These are phyloP conservation scores for Heliconius melpomene DNA, from an alignment of 1,140 invertebrate species.

Conservation along the genomic window DNA sequence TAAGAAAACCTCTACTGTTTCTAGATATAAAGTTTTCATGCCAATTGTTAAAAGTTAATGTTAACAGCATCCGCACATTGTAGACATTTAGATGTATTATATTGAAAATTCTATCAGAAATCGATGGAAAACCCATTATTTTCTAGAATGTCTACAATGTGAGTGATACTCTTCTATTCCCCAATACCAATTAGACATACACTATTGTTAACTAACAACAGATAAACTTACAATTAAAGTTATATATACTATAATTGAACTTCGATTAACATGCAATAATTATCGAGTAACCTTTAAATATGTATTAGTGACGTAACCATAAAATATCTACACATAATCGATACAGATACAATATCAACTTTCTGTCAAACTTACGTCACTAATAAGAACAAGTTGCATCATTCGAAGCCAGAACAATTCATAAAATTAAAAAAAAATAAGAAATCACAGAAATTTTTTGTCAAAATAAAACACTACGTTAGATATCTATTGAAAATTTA, in stretches of 20 bases:
- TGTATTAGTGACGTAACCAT: slow-evolving; percentile 3
- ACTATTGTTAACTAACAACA: slow-evolving; percentile 22
- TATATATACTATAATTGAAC: slow-evolving; percentile 24
- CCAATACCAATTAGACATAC: neutral
- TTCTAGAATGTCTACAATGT: neutral
- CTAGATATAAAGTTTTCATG: slow-evolving; percentile 4
- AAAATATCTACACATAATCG: neutral
- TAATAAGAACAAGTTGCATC: slow-evolving; percentile 7
- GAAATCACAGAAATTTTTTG: neutral
- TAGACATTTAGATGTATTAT: neutral
- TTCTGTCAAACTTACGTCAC: neutral
- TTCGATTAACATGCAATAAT: slow-evolving; percentile 32
- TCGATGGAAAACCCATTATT: neutral
- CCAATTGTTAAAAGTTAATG: slow-evolving; percentile 8
- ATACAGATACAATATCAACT: neutral
- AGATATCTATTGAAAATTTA: neutral
- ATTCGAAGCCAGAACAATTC: slow-evolving; percentile 9
- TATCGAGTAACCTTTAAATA: slow-evolving; percentile 6
- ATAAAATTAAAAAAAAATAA: neutral
- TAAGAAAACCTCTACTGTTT: slow-evolving; percentile 1
- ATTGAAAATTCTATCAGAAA: neutral
- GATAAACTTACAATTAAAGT: slow-evolving; percentile 29
- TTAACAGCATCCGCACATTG: slow-evolving; percentile 11
- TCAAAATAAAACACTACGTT: neutral
- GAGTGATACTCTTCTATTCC: neutral